phyloP scores from a whole-genome alignment of 2,113 vertebrate species.

The Heterotis niloticus region DNA sequence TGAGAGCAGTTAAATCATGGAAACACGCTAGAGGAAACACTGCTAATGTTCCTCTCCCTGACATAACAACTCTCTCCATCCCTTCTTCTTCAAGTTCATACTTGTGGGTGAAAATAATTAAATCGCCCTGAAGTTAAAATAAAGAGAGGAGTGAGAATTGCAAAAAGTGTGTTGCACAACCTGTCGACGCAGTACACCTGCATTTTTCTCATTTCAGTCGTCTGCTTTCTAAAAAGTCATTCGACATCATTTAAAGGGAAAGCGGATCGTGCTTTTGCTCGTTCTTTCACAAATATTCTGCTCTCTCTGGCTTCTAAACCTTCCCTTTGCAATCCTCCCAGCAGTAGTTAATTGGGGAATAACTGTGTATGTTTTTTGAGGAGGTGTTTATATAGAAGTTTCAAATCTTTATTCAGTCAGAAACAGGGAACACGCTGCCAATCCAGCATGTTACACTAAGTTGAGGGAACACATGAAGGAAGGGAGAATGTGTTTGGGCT shows the following conservation, averaged over 20 bases:
- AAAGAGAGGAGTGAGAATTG: not conserved
- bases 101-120: not conserved
- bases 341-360: not conserved
- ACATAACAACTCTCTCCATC: conserved; percentile 32
- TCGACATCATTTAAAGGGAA: too few species aligned
- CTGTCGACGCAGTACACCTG: not conserved
- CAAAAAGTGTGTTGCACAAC: not conserved
- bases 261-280: too few species aligned
- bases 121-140: not conserved
- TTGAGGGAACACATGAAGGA: conserved; percentile 15
- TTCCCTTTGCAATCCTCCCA: not conserved
- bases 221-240: too few species aligned
- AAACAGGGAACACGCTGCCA: not conserved
- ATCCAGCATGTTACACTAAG: conserved; percentile 33
- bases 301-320: too few species aligned
- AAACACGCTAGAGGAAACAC: conserved; percentile 61
- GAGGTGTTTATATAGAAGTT: too few species aligned
- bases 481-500: conserved; percentile 28
- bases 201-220: too few species aligned
- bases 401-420: too few species aligned
- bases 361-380: not conserved
- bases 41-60: conserved; percentile 47
- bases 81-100: not conserved
- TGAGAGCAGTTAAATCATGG: conserved; percentile 55
- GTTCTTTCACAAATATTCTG: too few species aligned